Conservation (phyloP, 2,797 vertebrate genomes). For the Prionace glauca region DNA sequence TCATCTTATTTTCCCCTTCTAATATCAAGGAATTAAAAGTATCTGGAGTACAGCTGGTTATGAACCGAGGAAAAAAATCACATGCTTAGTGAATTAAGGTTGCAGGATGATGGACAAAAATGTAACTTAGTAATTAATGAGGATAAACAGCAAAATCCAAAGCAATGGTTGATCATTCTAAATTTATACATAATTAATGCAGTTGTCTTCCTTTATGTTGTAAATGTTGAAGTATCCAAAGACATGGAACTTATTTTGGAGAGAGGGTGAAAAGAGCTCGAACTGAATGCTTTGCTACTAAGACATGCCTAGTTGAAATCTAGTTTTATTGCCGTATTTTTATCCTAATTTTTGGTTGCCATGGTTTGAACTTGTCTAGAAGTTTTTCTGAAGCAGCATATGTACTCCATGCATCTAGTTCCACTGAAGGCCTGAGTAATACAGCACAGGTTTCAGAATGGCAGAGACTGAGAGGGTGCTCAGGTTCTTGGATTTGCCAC, state of each 20-base stretch:
- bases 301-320: not conserved
- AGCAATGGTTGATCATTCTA: not conserved
- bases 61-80: not conserved
- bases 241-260: not conserved
- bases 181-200: not conserved
- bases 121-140: not conserved
- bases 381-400: not conserved
- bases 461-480: too few species aligned
- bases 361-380: not conserved
- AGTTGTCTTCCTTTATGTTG: not conserved
- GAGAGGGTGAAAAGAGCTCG: not conserved
- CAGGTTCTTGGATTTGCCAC: too few species aligned
- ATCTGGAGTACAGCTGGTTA: not conserved
- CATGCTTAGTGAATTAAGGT: not conserved
- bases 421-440: not conserved
- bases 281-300: not conserved
- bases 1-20: not conserved
- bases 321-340: not conserved
- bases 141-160: too few species aligned
- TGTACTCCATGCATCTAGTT: not conserved
- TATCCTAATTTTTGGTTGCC: not conserved
- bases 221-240: not conserved
- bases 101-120: not conserved
- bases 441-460: not conserved
- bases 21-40: not conserved